phyloP scores from a whole-genome alignment of 1,140 invertebrate species.

The Lanistes nyassanus region DNA sequence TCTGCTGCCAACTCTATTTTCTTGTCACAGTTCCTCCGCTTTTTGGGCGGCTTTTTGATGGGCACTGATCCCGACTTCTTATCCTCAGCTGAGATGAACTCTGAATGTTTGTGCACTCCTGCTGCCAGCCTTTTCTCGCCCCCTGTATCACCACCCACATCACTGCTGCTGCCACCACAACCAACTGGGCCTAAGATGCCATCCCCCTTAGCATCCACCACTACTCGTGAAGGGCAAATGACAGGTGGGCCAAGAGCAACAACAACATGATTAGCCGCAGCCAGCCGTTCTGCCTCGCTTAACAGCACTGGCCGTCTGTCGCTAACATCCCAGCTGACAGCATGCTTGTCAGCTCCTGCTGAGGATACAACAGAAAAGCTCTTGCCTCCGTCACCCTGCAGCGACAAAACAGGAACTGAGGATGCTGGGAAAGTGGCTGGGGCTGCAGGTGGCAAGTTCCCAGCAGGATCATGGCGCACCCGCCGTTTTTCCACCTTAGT shows the following conservation, averaged over 20 bases:
- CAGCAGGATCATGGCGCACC: constrained; percentile 16
- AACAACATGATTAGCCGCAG: constrained; percentile 20
- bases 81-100: not conserved
- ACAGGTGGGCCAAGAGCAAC: constrained; percentile 22
- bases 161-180: not conserved
- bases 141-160: not conserved
- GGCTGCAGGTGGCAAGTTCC: not conserved
- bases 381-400: no score
- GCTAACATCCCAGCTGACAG: not conserved
- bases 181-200: not conserved
- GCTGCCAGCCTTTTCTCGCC: not conserved
- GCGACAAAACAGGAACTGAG: constrained; percentile 1
- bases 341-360: not conserved
- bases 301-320: constrained; percentile 12
- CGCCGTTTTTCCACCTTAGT: constrained; percentile 26
- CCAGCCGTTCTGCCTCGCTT: constrained; percentile 17
- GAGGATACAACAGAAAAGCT: not conserved
- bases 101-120: no score
- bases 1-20: constrained; percentile 18
- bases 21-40: constrained; percentile 23
- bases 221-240: constrained; percentile 11
- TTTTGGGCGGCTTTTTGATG: constrained; percentile 30
- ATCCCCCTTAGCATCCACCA: constrained; percentile 11
- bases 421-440: not conserved
- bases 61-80: constrained; percentile 7